Base-by-base conservation (phyloP, 2,888 invertebrate species). In the Erannis defoliaria region DNA sequence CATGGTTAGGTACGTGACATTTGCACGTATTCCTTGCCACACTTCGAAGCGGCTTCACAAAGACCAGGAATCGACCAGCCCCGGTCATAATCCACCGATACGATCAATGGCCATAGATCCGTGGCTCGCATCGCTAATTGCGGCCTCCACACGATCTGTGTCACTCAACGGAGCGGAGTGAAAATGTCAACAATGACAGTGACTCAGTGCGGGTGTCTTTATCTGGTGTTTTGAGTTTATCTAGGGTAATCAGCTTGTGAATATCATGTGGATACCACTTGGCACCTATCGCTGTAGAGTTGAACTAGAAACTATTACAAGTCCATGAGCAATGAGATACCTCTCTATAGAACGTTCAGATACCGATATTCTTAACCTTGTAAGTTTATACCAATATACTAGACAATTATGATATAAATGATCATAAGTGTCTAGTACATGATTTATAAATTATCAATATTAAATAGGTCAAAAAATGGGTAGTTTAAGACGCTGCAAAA, bases 131-230 rank as follows among this genome's bases (percentile, higher is more conserved):
- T 66, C 26, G 23, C 31, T 45, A 55, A 61, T 53, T 18, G 10
- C 18, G 58, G 55, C 64, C 58, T 62, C 42, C 42, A 38, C 42
- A 38, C 48, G 35, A 63, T 42, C 55, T 51, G 55, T 63, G 63
- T 55, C 63, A 55, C 33, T 37, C 43, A 49, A 62, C 57, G 55
- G 61, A 18, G 29, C 29, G 37, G 33, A 33, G 53, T 43, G 62
- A 54, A 57, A 57, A 57, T 62, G 56, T 62, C 38, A 57, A 62
- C 57, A 57, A 62, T 42, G 56, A 50, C 49, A 42, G n/a, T 57
- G 48, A 37, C 8, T 48, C 53, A 43, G 21, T 10, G 2, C 12
- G 19, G 46, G 16, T 45, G 43, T n/a, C 26, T 16, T 3, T 26
- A 19, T 29, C 4, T 46, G 46, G 33, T n/a, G 37, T 49, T 49